Base-by-base conservation (phyloP, 1,140 invertebrate species). In the Cotesia glomerata region DNA sequence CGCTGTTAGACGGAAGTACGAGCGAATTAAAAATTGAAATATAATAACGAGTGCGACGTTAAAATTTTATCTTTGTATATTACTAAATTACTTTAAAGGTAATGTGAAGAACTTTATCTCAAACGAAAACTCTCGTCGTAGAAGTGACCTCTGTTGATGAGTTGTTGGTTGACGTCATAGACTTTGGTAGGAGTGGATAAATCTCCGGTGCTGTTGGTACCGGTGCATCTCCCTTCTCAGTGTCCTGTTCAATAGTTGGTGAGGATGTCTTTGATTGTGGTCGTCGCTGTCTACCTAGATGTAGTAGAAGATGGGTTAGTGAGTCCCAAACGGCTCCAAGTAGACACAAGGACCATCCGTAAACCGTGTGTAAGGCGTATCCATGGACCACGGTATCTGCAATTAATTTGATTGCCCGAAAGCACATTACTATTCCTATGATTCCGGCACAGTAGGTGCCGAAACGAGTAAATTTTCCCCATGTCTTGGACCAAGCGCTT, bases 321-420 rank as follows among this genome's bases (percentile, higher is more conserved):
- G 68, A 73, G n/a, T 72, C 58, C 66, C 72, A 76, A 4, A 74
- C 18, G 8, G 75, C 66, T 5, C 26, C 75, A 0, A 77, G 0
- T 16, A 76, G 34, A 16, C 68, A 45, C 9, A 76, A 36, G 32
- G 69, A 72, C 69, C 66, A 76, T 18, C 75, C 73, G 35, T 74
- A 76, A 0, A 74, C 65, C 3, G 14, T 1, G 14, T 76, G 73
- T 7, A 76, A 65, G 3, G 64, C 51, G 8, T 69, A 74, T 5
- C 70, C 75, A 54, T 74, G 73, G 0, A 73, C 18, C 3, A 71
- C 4, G 1, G 71, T 71, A 11, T 76, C 75, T 0, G 62, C 49
- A 0, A 74, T 39, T 2, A 69, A 36, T 74, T 76, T 76, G 9
- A 71, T 34, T 4, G 65, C 9, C 8, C 35, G 18, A 1, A 35